Percentiles rank a stretch among this genome's conserved stretches.
phyloP scores from a whole-genome alignment of 2,797 vertebrate species.

The Microctenopoma stevenorrisi region DNA sequence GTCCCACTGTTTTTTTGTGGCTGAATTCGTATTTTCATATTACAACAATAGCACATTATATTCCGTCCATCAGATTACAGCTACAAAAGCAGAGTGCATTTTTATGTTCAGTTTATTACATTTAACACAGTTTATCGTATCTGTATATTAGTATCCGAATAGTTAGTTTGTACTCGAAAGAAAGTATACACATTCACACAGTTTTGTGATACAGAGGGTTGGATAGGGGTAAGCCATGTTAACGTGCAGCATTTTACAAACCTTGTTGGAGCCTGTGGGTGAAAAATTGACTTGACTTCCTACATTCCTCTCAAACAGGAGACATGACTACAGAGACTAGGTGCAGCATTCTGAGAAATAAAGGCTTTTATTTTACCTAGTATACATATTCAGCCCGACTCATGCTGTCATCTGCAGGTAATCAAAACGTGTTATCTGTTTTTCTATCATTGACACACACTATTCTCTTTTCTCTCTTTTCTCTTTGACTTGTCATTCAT shows the following conservation, averaged over 20 bases:
- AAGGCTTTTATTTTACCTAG: not conserved
- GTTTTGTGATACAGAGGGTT: not conserved
- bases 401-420: conserved; percentile 45
- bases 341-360: not conserved
- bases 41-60: too few relatives aligned
- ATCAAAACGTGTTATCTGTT: conserved; percentile 2
- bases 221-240: not conserved
- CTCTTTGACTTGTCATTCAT: not conserved
- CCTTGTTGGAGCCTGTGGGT: conserved; percentile 22
- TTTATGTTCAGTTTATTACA: too few relatives aligned
- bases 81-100: too few relatives aligned
- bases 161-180: too few relatives aligned
- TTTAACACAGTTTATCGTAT: too few relatives aligned
- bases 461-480: not conserved
- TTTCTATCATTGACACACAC: not conserved
- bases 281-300: conserved; percentile 25
- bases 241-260: not conserved
- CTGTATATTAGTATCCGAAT: too few relatives aligned
- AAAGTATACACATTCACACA: too few relatives aligned
- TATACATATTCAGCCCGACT: not conserved
- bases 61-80: too few relatives aligned
- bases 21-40: too few relatives aligned
- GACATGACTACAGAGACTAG: not conserved
- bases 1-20: too few relatives aligned
- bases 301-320: conserved; percentile 27